Evolutionary conservation across 2,888 invertebrate species (phyloP), one percentile per base, ranked within the genome.

Genomic region (Selenia dentaria): DNA sequence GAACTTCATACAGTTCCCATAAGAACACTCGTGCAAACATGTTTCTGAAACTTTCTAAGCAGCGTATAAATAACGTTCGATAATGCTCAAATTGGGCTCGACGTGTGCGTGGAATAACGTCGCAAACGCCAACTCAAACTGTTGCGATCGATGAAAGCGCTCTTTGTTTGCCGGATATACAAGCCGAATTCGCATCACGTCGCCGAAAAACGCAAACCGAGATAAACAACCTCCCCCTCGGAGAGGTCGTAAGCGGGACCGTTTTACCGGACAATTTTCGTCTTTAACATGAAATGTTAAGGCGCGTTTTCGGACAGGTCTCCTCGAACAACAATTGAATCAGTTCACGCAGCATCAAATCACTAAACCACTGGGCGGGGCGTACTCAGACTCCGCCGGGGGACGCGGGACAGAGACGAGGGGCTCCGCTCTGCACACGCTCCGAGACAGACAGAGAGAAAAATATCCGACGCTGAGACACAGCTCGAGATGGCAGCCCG

Each of bases 321-420:
- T 73, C 60, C 65, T 70, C 72, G 66, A 69, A 79, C 75, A 83
- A 88, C 88, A 89, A 90, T 90, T 90, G 90, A 90, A 90, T 90
- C 90, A 90, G 89, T 90, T 90, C 86, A 90, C 89, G 88, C 90
- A 89, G 90, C 90, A 90, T 90, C 90, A 90, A 90, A 90, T 90
- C 90, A 89, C 90, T 90, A 89, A 90, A 90, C 90, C 90, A 83
- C 88, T 85, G 90, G 90, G 90, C 90, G 90, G 90, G 80, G 90
- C 88, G 73, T 79, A 79, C 77, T 72, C 83, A 81, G 88, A 85
- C 88, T 87, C 90, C 88, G 70, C 83, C 80, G 86, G 79, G 80
- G 81, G 81, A 75, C 74, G 83, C 59, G 74, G 58, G 77, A 89
- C 71, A 81, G 83, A 79, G 89, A 88, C 74, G 74, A 81, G 65